Base-by-base conservation (phyloP, 2,797 vertebrate species). In the Hyperoplus lanceolatus region DNA sequence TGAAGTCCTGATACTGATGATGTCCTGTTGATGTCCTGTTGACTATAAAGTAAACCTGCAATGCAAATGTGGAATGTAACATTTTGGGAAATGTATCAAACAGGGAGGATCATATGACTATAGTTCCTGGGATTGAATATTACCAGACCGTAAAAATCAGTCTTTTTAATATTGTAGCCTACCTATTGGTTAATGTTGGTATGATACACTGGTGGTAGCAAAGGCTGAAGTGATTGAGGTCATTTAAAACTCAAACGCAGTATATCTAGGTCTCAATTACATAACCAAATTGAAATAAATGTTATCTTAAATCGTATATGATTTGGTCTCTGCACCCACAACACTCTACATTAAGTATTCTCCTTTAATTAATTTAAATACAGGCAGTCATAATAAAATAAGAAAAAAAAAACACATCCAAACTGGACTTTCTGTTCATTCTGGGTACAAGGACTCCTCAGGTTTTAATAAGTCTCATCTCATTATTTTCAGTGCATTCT, bases 351-450 rank as follows among this genome's bases (percentile, higher is more conserved):
- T 46, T 6, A 62, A 70, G 1, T 76, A 50, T 56, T 65, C 9
- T 58, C 36, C 38, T 88, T 86, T 80, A 85, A 85, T 85, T 14
- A 8, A 51, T 50, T 57, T 8, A 10, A 4, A 65, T 43, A n/a
- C 85, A 89, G 89, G 81, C 78, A 80, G 42, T 21, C 56, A 73
- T 15, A 11, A 9, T 75, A 56, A 66, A 21, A 73, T 36, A 38
- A 55, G 48, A 58, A 60, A 2, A 66, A 5, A 14, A 3, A 59
- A 43, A 36, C 2, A 1, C 14, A 59, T 76, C 21, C 71, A 42
- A 64, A 55, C 21, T 46, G 42, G 10, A 41, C 6, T 48, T 56
- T 29, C 12, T 46, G 9, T 54, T 63, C 46, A 62, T 56, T 51
- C 63, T 62, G 16, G 42, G 71, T 42, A 45, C 18, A 45, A 75